These are phyloP conservation scores for Laticauda colubrina DNA, from an alignment of 2,113 vertebrate species.

Conservation along the genomic window DNA sequence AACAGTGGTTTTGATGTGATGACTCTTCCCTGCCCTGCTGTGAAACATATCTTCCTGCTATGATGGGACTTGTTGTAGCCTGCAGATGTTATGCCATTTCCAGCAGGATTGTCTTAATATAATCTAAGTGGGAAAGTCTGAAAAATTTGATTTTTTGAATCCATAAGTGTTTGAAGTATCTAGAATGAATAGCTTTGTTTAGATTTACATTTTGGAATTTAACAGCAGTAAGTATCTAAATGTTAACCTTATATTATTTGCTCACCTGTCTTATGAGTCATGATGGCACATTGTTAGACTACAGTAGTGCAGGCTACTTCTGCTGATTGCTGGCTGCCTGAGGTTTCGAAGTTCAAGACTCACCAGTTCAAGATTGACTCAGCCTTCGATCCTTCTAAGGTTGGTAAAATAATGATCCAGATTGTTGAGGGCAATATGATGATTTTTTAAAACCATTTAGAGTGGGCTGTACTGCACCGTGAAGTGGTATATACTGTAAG, in stretches of 20 bases:
- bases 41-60: slow-evolving; percentile 46
- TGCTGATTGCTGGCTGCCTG: no score
- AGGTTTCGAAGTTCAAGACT: no score
- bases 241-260: neutral
- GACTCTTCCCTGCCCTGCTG: slow-evolving; percentile 41
- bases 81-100: slow-evolving; percentile 50
- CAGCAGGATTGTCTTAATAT: slow-evolving; percentile 46
- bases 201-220: slow-evolving; percentile 19
- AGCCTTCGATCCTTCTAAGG: no score
- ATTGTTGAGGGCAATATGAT: no score
- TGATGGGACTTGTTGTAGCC: slow-evolving; percentile 39
- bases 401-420: no score
- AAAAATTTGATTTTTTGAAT: slow-evolving; percentile 42
- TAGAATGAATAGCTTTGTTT: slow-evolving; percentile 40
- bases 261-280: neutral
- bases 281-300: no score
- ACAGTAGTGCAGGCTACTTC: no score
- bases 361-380: no score
- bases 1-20: slow-evolving; percentile 38
- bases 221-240: slow-evolving; percentile 14
- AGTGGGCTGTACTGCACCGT: no score
- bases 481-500: no score
- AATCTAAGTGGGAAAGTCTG: slow-evolving; percentile 39
- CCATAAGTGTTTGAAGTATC: slow-evolving; percentile 26
- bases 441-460: no score